Conservation (phyloP, 2,797 vertebrate species). For the Smutsia gigantea region DNA sequence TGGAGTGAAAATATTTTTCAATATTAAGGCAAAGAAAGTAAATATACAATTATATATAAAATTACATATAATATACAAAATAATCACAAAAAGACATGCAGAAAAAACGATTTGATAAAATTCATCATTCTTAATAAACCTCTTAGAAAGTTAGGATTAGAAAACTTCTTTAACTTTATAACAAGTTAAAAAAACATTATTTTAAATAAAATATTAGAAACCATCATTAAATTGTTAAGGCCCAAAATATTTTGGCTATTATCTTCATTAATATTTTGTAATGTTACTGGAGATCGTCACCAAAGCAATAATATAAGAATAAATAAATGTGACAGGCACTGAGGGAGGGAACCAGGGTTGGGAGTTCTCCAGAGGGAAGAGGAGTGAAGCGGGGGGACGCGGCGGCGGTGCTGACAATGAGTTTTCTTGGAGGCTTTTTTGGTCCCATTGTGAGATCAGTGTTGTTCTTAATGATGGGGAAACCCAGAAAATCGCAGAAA, state of each 20-base stretch:
- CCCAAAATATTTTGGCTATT: background rate
- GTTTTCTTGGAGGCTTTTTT: slow-evolving; percentile 98
- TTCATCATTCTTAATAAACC: background rate
- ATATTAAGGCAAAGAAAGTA: background rate
- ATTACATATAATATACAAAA: background rate
- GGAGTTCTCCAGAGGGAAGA: no score
- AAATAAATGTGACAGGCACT: no score
- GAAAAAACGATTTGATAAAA: background rate
- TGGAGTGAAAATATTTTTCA: background rate
- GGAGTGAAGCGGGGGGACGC: no score
- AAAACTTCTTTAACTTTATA: background rate
- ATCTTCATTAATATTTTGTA: background rate
- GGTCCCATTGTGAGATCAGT: slow-evolving; percentile 98
- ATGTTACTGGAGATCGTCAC: background rate
- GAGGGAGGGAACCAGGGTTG: no score
- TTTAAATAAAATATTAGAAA: background rate
- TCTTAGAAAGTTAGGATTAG: background rate
- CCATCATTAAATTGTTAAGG: background rate
- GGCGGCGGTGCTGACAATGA: slow-evolving; percentile 79
- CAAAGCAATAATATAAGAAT: background rate
- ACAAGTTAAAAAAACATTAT: background rate
- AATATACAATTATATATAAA: background rate
- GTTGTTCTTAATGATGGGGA: slow-evolving; percentile 97
- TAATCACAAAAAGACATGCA: background rate
- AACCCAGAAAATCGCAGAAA: slow-evolving; percentile 95